phyloP scores from a whole-genome alignment of 2,888 invertebrate genomes.

The Chloromyia formosa region DNA sequence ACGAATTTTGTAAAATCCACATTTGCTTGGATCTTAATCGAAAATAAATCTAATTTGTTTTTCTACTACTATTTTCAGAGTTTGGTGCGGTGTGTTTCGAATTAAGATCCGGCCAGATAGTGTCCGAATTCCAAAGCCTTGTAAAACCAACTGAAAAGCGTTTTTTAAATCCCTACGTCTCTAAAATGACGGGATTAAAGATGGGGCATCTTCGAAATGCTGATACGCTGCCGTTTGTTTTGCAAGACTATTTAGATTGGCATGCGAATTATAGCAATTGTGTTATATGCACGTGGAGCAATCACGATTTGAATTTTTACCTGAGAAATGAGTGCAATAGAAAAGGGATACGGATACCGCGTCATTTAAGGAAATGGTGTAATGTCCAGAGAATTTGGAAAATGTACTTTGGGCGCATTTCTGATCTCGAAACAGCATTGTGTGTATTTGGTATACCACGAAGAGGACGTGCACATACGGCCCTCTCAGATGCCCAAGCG shows the following conservation, averaged over 20 bases:
- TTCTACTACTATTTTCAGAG: conserved; percentile 1
- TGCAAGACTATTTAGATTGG: no score
- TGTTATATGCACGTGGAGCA: not conserved
- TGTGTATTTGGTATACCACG: not conserved
- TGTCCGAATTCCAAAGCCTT: not conserved
- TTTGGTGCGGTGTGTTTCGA: not conserved
- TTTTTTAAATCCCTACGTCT: not conserved
- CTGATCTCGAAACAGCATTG: not conserved
- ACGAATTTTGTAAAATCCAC: no score
- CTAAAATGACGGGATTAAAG: not conserved
- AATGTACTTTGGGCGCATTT: not conserved
- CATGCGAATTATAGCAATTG: not conserved
- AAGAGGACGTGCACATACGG: not conserved
- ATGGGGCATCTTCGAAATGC: not conserved
- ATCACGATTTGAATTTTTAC: not conserved
- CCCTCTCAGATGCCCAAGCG: not conserved
- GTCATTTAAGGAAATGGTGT: not conserved
- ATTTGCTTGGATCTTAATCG: no score
- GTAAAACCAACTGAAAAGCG: not conserved
- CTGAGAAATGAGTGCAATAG: not conserved
- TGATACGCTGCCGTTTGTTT: no score
- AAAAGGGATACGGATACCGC: not conserved
- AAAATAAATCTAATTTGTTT: no score
- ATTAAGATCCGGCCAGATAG: not conserved
- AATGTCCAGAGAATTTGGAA: not conserved